Evolutionary conservation across 2,113 vertebrate genomes (phyloP).

Genomic region (Clarias batrachus): DNA sequence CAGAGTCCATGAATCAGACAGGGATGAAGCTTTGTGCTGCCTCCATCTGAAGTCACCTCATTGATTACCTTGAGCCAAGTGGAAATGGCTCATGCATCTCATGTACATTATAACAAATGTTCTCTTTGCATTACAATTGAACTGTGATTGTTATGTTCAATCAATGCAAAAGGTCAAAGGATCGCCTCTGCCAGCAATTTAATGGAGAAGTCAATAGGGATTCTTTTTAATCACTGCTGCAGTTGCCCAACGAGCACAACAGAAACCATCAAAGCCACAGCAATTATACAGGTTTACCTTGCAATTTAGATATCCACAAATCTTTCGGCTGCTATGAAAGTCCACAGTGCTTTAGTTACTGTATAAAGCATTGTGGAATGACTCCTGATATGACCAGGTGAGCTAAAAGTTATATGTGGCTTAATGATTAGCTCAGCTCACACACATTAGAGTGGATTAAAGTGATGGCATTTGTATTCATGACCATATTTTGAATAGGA

Average conservation of each 20-base stretch:
- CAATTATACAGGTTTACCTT: slow-evolving; percentile 98
- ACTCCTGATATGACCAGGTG: slow-evolving; percentile 59
- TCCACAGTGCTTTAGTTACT: slow-evolving; percentile 60
- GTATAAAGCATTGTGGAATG: slow-evolving; percentile 61
- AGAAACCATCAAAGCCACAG: slow-evolving; percentile 90
- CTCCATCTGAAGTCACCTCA: slow-evolving; percentile 84
- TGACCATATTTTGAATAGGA: neutral
- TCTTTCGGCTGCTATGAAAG: slow-evolving; percentile 80
- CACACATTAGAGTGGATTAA: slow-evolving; percentile 1
- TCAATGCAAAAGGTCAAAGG: slow-evolving; percentile 99
- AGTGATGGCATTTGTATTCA: neutral
- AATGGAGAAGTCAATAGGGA: slow-evolving; percentile 99
- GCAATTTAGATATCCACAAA: slow-evolving; percentile 93
- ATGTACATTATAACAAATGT: slow-evolving; percentile 99
- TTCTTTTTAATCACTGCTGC: slow-evolving; percentile 99
- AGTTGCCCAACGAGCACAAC: slow-evolving; percentile 95
- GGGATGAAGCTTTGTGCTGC: slow-evolving; percentile 64
- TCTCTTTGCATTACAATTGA: slow-evolving; percentile 99
- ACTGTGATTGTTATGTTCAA: slow-evolving; percentile 99
- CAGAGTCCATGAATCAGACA: slow-evolving; percentile 69
- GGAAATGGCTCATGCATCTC: slow-evolving; percentile 98
- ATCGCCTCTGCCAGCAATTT: slow-evolving; percentile 98
- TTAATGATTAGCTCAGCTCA: slow-evolving; percentile 41
- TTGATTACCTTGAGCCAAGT: slow-evolving; percentile 93
- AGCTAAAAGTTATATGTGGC: slow-evolving; percentile 57